Base-by-base conservation (phyloP, 2,888 invertebrate genomes). In the Druceiella hillmani region DNA sequence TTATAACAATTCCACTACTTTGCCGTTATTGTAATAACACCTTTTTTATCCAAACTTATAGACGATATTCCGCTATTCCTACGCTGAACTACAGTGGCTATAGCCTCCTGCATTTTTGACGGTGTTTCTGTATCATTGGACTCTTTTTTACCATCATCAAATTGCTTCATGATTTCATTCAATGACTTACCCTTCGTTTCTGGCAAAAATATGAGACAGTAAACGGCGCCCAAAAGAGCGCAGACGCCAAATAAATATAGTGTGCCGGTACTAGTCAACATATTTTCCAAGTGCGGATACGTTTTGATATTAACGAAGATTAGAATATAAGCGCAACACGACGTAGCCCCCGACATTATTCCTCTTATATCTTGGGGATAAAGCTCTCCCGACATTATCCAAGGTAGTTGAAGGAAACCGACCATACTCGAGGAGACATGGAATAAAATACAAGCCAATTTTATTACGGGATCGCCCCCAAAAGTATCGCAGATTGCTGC, bases 361-460 rank as follows among this genome's bases (percentile, higher is more conserved):
- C 83, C 81, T 47, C 84, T 64, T 2, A 81, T 79, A 39, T 76
- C 73, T 44, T 82, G 66, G 2, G 83, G 82, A 50, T 83, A 84
- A 27, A 84, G 55, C 52, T 84, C 84, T 2, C 83, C 83, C 0
- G 79, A 82, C 76, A 85, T 78, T 16, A 84, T 78, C 82, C 83
- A 84, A 0, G 84, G 84, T 3, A 85, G 63, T 14, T 83, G 84
- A 1, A 84, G 58, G 57, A 81, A 83, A 0, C 84, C 84, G 2
- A 83, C 70, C 83, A 83, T 85, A 43, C 81, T 81, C 51, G 80
- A 80, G 1, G 79, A 77, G 0, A 85, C 83, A 55, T 84, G 83
- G 10, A 78, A 62, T 16, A 83, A 59, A 1, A 85, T 70, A 46
- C 82, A 81, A 0, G 78, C 63, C 3, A 83, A 53, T 15, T 69